Evolutionary conservation across 2,113 vertebrate species (phyloP), one percentile per base, ranked within the genome.

Genomic region (Thinocorus orbignyianus): DNA sequence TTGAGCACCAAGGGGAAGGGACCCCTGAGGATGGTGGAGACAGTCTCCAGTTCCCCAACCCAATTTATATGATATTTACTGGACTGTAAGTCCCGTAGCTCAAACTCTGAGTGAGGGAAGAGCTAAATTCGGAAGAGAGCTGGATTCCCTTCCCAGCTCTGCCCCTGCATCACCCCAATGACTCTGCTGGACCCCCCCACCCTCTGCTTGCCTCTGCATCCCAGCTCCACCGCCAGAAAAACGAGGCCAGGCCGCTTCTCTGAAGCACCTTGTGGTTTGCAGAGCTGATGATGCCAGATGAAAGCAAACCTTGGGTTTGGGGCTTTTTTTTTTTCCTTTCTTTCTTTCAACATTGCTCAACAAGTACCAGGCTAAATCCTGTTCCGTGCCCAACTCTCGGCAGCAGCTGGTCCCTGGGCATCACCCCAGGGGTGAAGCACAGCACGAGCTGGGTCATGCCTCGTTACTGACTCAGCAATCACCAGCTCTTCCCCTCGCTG

Each of bases 381-480:
- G 72, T 10, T 90, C 31, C 19, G 46, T 87, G 62, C 65, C 54
- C 2, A 1, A 2, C 41, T 69, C 88, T 72, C 81, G 42, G 88
- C 76, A 52, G 86, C 69, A 42, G 88, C 17, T 30, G 52, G 28
- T 54, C 52, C 52, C 17, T 54, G 52, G 61, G 71, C 88, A 89
- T 62, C 77, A 66, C 71, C 85, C 87, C 37, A 17, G 64, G 60
- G 78, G 84, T 66, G 49, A 54, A 49, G 65, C 82, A 22, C 22
- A 66, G 83, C 88, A 52, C 39, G 24, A 61, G 54, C 69, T 6
- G 7, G 10, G 22, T 92, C 81, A 37, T 49, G 48, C 64, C 0
- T 0, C 30, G 54, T 7, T 69, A 42, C 92, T 94, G 94, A 96
- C 92, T 96, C 96, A 92, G 92, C 82, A 62, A 13, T 10, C 93